A percentile compares a stretch with the other conserved stretches of the same genome.
These are phyloP conservation scores for Lysiphlebus fabarum DNA, from an alignment of 1,140 invertebrate genomes.

Conservation along the genomic window DNA sequence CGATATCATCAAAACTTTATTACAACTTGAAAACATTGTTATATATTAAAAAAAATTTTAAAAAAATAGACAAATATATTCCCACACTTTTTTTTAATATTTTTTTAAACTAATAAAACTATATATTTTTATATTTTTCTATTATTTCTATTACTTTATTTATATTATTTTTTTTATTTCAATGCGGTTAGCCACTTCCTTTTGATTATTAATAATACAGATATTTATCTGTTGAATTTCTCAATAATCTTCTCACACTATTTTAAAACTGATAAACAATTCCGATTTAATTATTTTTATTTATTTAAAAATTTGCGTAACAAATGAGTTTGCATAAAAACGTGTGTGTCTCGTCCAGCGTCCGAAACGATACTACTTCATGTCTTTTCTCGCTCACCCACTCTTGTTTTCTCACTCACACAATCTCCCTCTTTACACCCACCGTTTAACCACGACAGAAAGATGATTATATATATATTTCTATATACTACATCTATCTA, in stretches of 20 bases:
- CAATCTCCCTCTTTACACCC: slow-evolving; percentile 37
- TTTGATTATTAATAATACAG: not conserved
- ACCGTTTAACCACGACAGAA: slow-evolving; percentile 25
- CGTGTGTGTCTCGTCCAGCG: slow-evolving; percentile 52
- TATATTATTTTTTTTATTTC: not conserved
- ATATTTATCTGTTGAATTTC: not conserved
- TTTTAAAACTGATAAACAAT: not conserved
- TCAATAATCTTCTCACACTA: not conserved
- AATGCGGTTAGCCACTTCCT: slow-evolving; percentile 2
- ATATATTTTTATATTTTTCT: not conserved
- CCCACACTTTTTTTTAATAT: not conserved
- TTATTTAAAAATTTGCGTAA: slow-evolving; percentile 30
- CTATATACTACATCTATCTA: too few relatives aligned
- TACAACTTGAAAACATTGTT: too few relatives aligned
- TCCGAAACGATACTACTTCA: slow-evolving; percentile 53
- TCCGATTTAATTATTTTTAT: slow-evolving; percentile 17
- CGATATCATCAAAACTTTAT: too few relatives aligned
- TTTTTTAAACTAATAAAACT: too few relatives aligned
- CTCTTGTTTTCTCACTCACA: slow-evolving; percentile 36
- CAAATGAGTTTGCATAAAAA: slow-evolving; percentile 44
- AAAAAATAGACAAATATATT: not conserved
- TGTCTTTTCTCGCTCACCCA: slow-evolving; percentile 41
- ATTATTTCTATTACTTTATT: not conserved
- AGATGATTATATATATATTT: slow-evolving; percentile 24
- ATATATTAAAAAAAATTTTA: too few relatives aligned